Evolutionary conservation across 2,113 vertebrate species (phyloP), one percentile per base, ranked within the genome.

Genomic region (Melospiza georgiana): DNA sequence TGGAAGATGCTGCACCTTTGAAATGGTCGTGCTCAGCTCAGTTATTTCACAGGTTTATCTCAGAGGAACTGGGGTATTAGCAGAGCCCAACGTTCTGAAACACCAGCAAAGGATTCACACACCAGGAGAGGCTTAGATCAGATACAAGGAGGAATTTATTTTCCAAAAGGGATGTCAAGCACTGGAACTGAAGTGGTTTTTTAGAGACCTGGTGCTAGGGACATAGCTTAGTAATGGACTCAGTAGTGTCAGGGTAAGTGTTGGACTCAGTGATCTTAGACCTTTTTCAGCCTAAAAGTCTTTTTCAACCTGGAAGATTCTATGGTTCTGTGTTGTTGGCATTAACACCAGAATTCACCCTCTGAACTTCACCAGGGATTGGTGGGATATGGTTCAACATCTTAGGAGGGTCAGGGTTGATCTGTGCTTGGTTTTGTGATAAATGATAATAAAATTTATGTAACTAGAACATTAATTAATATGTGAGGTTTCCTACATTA

Each of bases 391-490:
- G 41, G 48, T 8, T 66, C 41, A 75, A 8, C 11, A 52, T 19
- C 77, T 72, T 49, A 28, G 39, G 39, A 24, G 9, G 4, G 33
- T 28, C 67, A 89, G 54, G 6, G 6, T 87, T 12, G 65, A 21
- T 31, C 51, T 52, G 12, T 19, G 28, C 0, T 0, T 18, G 15
- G 23, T 39, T 87, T 69, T 39, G 39, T 33, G 22, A 20, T 6
- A 37, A 69, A 77, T 33, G 12, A 28, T 3, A 46, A 37, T 23
- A 31, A 54, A 28, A 28, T 78, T 8, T 5, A 20, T 16, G 28
- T 23, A 11, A 69, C 5, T 7, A 33, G 39, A 46, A 61, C 10
- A 12, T 46, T 46, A 22, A 68, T 27, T 37, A 39, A 39, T n/a
- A 37, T 15, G 15, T 13, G 10, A 54, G 27, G 6, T n/a, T 62